Evolutionary conservation across 1,140 invertebrate genomes (phyloP), one percentile per base, ranked within the genome.

Genomic region (Ridgeia piscesae): DNA sequence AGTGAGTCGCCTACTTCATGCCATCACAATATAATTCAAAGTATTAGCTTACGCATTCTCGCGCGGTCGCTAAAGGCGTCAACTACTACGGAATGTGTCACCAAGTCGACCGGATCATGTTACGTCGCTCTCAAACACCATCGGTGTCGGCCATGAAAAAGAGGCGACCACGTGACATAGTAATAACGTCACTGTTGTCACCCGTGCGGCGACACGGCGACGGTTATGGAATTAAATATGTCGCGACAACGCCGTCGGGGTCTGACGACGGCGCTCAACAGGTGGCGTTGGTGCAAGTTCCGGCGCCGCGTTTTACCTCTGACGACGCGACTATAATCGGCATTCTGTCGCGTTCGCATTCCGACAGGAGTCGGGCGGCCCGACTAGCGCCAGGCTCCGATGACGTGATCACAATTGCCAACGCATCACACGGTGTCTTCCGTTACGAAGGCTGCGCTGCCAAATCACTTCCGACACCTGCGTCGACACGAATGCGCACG

Each of bases 1-100:
- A 14, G 58, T 77, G 2, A 21, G 11, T 31, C 14, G 58, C 58
- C n/a, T n/a, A n/a, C n/a, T 77, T 31, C 14, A 21, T 31, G 58
- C 58, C 58, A 77, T 77, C 58, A 77, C 58, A 77, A 77, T 77
- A 77, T 77, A 77, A 27, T 77, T 77, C 58, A 77, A 77, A 77
- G 58, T 77, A 77, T 77, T 77, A 21, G 58, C 17, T 77, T 77
- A 77, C 58, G 58, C 58, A 77, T 77, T 77, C 58, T 21, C 27
- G 58, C 8, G 27, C 58, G 4, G 58, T 77, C 58, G 58, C 17
- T 77, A 21, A 31, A 77, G 58, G 58, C 58, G 58, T 77, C 11
- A 42, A 42, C 42, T 4, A 11, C 42, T 4, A 42, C 42, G 42
- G 42, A 77, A 77, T 77, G 58, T 77, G 58, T 77, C 58, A 77